Evolutionary conservation across 2,888 invertebrate species (phyloP).

Genomic region (Halictus quadricinctus): DNA sequence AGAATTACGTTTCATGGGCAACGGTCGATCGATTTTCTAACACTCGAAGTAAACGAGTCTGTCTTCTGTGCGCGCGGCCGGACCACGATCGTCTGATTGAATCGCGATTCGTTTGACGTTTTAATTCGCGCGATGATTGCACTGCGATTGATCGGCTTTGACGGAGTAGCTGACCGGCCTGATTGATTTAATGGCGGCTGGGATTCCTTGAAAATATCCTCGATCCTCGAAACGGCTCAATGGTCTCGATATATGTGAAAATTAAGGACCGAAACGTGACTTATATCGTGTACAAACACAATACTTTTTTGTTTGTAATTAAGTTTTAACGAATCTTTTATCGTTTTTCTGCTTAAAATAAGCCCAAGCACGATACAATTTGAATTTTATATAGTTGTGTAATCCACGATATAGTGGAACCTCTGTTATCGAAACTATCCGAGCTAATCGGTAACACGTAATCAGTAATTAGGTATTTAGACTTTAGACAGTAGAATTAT

Average conservation of each 20-base stretch:
- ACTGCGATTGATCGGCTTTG: slow-evolving; percentile 32
- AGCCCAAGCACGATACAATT: background rate
- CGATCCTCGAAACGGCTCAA: background rate
- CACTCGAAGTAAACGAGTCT: slow-evolving; percentile 18
- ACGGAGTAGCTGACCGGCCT: slow-evolving; percentile 22
- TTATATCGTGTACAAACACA: too few relatives aligned
- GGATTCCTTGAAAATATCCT: background rate
- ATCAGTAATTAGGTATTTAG: background rate
- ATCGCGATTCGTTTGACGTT: slow-evolving; percentile 31
- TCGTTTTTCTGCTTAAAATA: background rate
- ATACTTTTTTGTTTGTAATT: background rate
- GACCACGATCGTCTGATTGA: slow-evolving; percentile 6
- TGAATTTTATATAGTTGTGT: background rate
- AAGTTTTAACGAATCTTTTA: background rate
- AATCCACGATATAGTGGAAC: too few relatives aligned
- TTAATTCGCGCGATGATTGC: slow-evolving; percentile 28
- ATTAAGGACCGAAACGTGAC: background rate
- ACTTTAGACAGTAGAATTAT: background rate
- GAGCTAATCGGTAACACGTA: too few relatives aligned
- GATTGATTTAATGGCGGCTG: slow-evolving; percentile 20
- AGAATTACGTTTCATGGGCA: background rate
- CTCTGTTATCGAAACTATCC: too few relatives aligned
- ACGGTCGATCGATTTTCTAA: slow-evolving; percentile 10
- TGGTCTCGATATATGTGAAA: background rate
- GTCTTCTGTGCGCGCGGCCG: background rate